These are phyloP conservation scores for Microctonus brassicae DNA, from an alignment of 2,888 invertebrate species.

Conservation along the genomic window DNA sequence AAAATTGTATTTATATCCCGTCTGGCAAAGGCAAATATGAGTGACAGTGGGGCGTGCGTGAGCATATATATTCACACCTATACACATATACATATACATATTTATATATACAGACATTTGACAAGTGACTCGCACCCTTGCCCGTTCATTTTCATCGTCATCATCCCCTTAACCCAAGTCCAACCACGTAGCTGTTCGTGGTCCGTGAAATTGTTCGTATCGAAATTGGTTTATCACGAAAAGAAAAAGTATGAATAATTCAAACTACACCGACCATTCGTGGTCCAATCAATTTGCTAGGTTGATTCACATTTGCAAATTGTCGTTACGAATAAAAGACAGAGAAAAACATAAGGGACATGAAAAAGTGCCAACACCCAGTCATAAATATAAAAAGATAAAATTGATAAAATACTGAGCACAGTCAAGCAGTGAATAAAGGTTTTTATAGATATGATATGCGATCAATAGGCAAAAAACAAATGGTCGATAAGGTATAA, in stretches of 20 bases:
- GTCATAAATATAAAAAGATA: not conserved
- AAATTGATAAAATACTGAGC: not conserved
- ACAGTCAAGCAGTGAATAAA: not conserved
- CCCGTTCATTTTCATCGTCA: conserved; percentile 28
- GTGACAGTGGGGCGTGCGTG: not conserved
- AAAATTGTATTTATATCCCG: conserved; percentile 25
- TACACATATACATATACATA: not conserved
- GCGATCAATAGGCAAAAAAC: not conserved
- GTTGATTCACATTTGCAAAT: not conserved
- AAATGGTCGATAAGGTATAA: not conserved
- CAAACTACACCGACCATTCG: conserved; percentile 59
- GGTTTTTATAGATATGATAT: not conserved
- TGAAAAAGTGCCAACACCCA: too few species aligned
- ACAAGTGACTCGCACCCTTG: conserved; percentile 14
- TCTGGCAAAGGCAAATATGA: not conserved
- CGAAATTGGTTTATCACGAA: conserved; percentile 65
- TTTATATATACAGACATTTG: conserved; percentile 13
- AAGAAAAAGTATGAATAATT: conserved; percentile 67
- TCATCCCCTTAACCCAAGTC: conserved; percentile 28
- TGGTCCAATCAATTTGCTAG: conserved; percentile 64
- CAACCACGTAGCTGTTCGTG: conserved; percentile 34
- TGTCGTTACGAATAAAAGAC: not conserved
- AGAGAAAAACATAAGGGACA: not conserved
- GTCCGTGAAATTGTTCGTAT: conserved; percentile 53
- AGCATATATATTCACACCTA: not conserved